These are phyloP conservation scores for Spinus pinus DNA, from an alignment of 2,797 vertebrate genomes.

Conservation along the genomic window DNA sequence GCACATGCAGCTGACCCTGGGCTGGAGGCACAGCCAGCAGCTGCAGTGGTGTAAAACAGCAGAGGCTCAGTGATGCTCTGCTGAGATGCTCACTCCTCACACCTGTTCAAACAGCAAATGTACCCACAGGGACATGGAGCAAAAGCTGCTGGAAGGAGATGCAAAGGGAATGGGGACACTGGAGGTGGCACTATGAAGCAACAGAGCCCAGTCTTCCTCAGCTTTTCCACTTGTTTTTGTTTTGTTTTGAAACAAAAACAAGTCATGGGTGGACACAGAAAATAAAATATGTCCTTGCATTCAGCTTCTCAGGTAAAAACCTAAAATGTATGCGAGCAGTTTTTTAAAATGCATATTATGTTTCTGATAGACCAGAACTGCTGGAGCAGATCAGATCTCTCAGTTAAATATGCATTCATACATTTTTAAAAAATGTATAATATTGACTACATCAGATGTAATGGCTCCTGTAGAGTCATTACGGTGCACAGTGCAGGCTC, in stretches of 20 bases:
- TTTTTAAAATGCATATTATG: slow-evolving; percentile 66
- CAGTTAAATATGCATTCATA: slow-evolving; percentile 74
- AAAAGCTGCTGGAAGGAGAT: not conserved
- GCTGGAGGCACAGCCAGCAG: rapidly evolving
- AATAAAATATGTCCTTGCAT: not conserved
- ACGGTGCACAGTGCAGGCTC: slow-evolving; percentile 48
- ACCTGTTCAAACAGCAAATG: not conserved
- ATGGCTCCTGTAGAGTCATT: slow-evolving; percentile 64
- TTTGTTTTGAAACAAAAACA: not conserved
- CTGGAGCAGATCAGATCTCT: slow-evolving; percentile 72
- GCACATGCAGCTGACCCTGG: rapidly evolving
- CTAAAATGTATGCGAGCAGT: slow-evolving; percentile 47
- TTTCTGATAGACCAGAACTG: slow-evolving; percentile 66
- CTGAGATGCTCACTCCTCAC: not conserved
- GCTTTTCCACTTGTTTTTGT: not conserved
- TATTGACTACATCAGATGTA: slow-evolving; percentile 71
- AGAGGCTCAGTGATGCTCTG: not conserved
- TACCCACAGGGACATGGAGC: not conserved
- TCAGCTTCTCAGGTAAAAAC: slow-evolving; percentile 65
- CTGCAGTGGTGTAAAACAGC: not conserved
- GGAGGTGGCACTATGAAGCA: not conserved
- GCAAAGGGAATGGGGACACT: not conserved
- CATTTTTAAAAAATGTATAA: slow-evolving; percentile 63
- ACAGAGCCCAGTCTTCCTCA: not conserved
- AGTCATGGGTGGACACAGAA: not conserved